Conservation (phyloP, 1,140 invertebrate species). For the Bombus polaris region DNA sequence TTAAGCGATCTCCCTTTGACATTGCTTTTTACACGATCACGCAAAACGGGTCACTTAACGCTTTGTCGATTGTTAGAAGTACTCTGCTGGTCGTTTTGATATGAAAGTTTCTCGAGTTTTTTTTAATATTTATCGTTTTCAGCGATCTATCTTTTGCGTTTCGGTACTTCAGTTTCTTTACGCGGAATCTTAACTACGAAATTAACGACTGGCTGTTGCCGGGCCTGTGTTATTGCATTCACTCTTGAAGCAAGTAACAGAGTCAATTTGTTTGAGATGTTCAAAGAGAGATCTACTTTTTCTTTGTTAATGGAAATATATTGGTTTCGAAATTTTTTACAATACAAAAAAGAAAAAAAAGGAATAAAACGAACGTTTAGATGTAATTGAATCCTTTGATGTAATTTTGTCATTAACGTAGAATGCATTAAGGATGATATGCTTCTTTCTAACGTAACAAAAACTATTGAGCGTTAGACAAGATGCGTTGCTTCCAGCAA, state of each 20-base stretch:
- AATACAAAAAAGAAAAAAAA: no score
- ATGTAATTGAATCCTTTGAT: background rate
- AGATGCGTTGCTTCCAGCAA: background rate
- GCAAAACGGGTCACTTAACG: background rate
- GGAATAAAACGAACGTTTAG: no score
- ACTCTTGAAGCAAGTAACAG: no score
- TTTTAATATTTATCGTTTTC: conserved; percentile 10
- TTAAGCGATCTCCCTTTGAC: background rate
- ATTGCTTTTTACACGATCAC: background rate
- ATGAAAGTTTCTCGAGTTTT: background rate
- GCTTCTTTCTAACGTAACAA: no score
- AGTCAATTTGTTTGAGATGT: background rate
- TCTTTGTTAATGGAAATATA: background rate
- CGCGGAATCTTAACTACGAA: background rate
- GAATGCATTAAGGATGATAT: no score
- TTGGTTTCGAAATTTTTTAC: no score
- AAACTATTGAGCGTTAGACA: background rate
- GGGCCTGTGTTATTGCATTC: no score
- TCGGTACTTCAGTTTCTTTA: background rate
- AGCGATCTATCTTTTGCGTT: background rate
- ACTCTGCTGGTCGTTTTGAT: background rate
- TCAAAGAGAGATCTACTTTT: background rate
- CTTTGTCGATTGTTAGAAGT: background rate
- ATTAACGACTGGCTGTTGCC: no score
- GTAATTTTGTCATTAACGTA: background rate